Percentiles rank a stretch among this genome's conserved stretches.
These are phyloP conservation scores for Torymus tubicola DNA, from an alignment of 2,888 invertebrate genomes.

Conservation along the genomic window DNA sequence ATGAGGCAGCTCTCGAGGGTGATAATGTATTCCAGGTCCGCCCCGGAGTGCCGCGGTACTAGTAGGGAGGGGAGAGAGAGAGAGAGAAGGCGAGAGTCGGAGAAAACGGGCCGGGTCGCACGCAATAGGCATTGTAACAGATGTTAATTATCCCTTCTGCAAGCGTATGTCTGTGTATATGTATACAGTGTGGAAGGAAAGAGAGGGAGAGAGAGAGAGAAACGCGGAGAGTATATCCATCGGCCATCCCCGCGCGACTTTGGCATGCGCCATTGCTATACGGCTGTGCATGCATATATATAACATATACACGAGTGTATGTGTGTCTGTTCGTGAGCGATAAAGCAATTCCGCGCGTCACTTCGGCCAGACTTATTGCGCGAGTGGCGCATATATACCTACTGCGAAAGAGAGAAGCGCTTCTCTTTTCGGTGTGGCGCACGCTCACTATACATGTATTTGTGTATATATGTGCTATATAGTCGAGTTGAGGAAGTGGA, in stretches of 20 bases:
- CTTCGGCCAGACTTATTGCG: slow-evolving; percentile 48
- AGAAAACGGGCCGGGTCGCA: slow-evolving; percentile 72
- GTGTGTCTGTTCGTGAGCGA: slow-evolving; percentile 30
- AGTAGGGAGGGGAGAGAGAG: slow-evolving; percentile 65
- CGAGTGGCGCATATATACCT: background rate
- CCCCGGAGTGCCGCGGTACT: slow-evolving; percentile 65
- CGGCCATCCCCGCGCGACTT: slow-evolving; percentile 62
- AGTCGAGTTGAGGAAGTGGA: background rate
- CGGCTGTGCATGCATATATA: background rate
- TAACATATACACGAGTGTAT: background rate
- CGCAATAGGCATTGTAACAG: slow-evolving; percentile 75
- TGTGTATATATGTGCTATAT: background rate
- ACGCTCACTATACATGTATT: background rate
- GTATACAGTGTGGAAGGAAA: slow-evolving; percentile 34
- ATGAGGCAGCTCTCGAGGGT: slow-evolving; percentile 65
- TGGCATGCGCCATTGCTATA: slow-evolving; percentile 50
- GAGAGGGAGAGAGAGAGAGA: slow-evolving; percentile 54
- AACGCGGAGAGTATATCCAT: slow-evolving; percentile 61
- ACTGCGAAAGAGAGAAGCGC: too few species aligned
- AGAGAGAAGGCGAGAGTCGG: background rate
- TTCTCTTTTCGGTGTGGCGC: too few species aligned
- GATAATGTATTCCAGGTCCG: slow-evolving; percentile 76
- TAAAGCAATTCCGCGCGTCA: slow-evolving; percentile 55
- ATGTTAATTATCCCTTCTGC: slow-evolving; percentile 76
- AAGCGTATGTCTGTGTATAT: slow-evolving; percentile 37